phyloP scores from a whole-genome alignment of 2,113 vertebrate genomes.

The Passer domesticus region DNA sequence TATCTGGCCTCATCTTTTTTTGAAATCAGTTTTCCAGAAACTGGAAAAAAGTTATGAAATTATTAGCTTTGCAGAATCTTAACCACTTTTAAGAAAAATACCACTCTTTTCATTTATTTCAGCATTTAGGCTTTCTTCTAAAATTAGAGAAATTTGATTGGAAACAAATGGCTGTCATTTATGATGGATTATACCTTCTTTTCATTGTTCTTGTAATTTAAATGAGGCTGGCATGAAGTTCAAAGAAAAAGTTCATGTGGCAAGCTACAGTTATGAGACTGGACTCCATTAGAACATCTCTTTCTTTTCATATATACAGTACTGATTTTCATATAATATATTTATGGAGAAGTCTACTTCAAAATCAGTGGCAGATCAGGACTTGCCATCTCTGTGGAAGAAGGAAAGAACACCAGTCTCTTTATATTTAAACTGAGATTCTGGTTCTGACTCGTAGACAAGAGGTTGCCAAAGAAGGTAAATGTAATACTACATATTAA shows the following conservation, averaged over 20 bases:
- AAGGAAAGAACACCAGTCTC: background rate
- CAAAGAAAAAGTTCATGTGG: background rate
- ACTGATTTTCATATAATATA: background rate
- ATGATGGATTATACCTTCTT: slow-evolving; percentile 18
- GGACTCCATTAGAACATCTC: background rate
- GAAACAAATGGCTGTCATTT: slow-evolving; percentile 26
- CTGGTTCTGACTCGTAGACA: background rate
- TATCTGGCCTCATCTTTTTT: background rate
- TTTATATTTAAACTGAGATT: background rate
- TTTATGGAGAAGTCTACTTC: background rate
- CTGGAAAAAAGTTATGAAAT: background rate
- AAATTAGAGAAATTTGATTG: slow-evolving; percentile 10
- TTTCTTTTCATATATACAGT: background rate
- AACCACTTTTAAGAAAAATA: slow-evolving; percentile 7
- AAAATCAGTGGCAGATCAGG: background rate
- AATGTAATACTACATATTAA: background rate
- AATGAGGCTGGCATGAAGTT: background rate
- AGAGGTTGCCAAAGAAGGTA: background rate
- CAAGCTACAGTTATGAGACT: background rate
- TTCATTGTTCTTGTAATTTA: slow-evolving; percentile 15
- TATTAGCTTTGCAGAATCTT: background rate
- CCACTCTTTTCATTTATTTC: background rate
- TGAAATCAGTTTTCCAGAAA: background rate
- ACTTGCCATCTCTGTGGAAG: background rate
- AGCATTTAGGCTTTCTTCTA: background rate